These are phyloP conservation scores for Montipora capricornis DNA, from an alignment of 64 coral and sea anemone genomes.

Conservation along the genomic window DNA sequence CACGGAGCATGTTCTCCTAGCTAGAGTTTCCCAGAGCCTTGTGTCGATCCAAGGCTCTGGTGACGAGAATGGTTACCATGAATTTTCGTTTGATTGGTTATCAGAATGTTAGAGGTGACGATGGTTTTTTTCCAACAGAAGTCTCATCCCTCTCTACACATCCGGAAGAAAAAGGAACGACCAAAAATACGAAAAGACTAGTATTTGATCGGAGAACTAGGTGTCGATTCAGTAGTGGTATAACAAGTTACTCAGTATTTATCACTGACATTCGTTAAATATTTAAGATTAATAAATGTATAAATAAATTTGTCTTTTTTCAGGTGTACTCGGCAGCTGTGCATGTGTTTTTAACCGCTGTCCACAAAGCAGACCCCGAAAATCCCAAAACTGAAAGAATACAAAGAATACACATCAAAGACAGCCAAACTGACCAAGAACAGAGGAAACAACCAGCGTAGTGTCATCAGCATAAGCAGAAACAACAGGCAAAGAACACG, in stretches of 20 bases:
- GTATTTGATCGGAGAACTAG: background rate
- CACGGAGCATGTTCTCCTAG: too few relatives aligned
- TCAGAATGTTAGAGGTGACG: background rate
- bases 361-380: background rate
- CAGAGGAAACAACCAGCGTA: too few relatives aligned
- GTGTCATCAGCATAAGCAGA: too few relatives aligned
- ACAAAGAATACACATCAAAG: background rate
- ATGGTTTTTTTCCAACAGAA: background rate
- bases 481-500: too few relatives aligned
- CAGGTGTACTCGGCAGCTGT: constrained; percentile 32
- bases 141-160: background rate
- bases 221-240: too few relatives aligned
- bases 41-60: too few relatives aligned
- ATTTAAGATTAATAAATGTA: too few relatives aligned
- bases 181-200: constrained; percentile 12
- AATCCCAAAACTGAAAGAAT: background rate
- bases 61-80: background rate
- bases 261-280: too few relatives aligned
- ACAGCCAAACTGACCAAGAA: too few relatives aligned
- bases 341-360: constrained; percentile 62
- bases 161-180: constrained; percentile 21
- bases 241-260: too few relatives aligned
- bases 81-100: background rate
- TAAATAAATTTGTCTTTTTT: background rate
- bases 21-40: too few relatives aligned